phyloP scores from a whole-genome alignment of 2,888 invertebrate species.

The Nebria brevicollis region DNA sequence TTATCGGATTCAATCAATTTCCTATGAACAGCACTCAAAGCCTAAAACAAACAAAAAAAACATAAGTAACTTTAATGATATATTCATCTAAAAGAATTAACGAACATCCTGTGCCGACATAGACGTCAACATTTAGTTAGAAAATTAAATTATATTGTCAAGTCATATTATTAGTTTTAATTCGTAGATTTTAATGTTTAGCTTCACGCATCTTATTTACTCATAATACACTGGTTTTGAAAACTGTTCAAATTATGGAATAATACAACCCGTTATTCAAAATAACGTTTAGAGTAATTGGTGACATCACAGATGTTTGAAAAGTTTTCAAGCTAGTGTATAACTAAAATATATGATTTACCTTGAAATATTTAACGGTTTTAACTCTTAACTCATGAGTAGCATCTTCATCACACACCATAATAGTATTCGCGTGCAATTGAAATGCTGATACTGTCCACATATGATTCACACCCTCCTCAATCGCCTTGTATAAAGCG shows the following conservation, averaged over 20 bases:
- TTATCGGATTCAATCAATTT: slow-evolving; percentile 72
- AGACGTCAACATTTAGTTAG: too few species aligned
- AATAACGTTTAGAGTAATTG: too few species aligned
- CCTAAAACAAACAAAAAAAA: slow-evolving; percentile 64
- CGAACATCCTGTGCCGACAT: slow-evolving; percentile 4
- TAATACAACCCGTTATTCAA: too few species aligned
- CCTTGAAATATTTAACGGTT: slow-evolving; percentile 97
- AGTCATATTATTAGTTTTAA: too few species aligned
- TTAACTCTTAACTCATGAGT: slow-evolving; percentile 92
- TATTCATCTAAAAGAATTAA: not conserved
- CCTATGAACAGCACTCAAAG: slow-evolving; percentile 80
- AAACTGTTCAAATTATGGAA: too few species aligned
- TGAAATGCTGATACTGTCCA: slow-evolving; percentile 98
- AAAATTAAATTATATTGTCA: too few species aligned
- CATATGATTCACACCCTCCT: slow-evolving; percentile 97
- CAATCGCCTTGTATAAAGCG: slow-evolving; percentile 95
- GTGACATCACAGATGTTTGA: not conserved
- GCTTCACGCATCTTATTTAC: too few species aligned
- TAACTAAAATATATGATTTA: slow-evolving; percentile 56
- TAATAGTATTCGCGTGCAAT: slow-evolving; percentile 85
- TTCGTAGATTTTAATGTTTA: too few species aligned
- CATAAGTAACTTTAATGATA: not conserved
- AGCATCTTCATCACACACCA: slow-evolving; percentile 94
- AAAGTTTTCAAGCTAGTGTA: not conserved
- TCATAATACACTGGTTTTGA: too few species aligned